Conservation (phyloP, 1,140 invertebrate genomes). For the Habropoda laboriosa region DNA sequence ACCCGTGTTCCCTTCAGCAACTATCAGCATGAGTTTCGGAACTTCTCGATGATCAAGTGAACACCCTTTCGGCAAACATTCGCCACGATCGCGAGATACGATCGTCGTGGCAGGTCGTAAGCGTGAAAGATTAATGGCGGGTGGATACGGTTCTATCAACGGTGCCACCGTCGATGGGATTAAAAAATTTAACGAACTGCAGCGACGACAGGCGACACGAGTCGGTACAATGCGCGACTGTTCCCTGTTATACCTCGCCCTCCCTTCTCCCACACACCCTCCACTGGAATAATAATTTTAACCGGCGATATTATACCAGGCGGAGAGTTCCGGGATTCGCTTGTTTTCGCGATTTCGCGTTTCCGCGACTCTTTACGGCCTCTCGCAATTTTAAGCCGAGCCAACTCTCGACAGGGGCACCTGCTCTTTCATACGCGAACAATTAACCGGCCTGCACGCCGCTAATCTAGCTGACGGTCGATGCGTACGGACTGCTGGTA, state of each 20-base stretch:
- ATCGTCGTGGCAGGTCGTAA: conserved; percentile 49
- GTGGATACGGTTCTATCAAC: conserved; percentile 1
- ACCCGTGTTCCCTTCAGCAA: too few species aligned
- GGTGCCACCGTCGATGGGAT: conserved; percentile 47
- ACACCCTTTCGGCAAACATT: conserved; percentile 1
- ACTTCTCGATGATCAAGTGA: too few species aligned
- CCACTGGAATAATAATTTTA: conserved; percentile 54
- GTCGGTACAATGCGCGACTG: conserved; percentile 37
- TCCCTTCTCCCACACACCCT: neutral
- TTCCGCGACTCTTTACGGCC: conserved; percentile 26
- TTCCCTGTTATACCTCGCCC: neutral
- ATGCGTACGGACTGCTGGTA: too few species aligned
- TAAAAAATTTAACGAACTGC: conserved; percentile 62
- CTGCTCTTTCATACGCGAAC: conserved; percentile 33
- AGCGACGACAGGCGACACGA: conserved; percentile 32
- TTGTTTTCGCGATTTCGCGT: conserved; percentile 2
- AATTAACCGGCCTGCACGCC: conserved; percentile 32
- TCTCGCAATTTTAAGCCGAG: conserved; percentile 26
- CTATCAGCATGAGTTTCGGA: too few species aligned
- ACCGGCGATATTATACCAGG: conserved; percentile 47
- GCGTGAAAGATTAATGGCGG: conserved; percentile 60
- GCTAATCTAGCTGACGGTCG: conserved; percentile 22
- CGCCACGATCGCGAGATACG: conserved; percentile 47
- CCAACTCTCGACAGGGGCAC: conserved; percentile 7
- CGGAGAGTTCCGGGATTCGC: neutral